phyloP scores from a whole-genome alignment of 2,888 invertebrate genomes.

The Dyspetes luteomarginatus region DNA sequence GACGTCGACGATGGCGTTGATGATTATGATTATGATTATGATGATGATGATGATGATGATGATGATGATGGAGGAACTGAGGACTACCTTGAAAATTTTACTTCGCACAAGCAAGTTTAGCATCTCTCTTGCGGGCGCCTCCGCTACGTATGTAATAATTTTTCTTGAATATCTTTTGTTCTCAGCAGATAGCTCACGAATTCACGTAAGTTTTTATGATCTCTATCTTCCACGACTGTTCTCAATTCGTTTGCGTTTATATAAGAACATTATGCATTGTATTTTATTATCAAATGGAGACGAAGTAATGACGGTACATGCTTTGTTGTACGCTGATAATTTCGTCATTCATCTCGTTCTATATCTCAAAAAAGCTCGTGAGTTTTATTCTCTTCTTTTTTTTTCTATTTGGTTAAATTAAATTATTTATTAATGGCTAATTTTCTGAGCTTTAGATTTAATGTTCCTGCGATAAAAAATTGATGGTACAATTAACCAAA shows the following conservation, averaged over 20 bases:
- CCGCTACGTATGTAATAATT: constrained; percentile 28
- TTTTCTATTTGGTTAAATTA: no score
- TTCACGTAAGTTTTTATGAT: neutral
- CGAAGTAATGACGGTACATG: constrained; percentile 15
- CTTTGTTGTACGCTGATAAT: constrained; percentile 14
- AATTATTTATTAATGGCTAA: no score
- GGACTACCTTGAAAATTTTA: constrained; percentile 57
- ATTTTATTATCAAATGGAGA: neutral
- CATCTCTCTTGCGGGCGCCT: constrained; percentile 10
- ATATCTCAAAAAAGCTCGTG: no score
- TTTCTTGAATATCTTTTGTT: constrained; percentile 41
- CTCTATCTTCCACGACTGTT: constrained; percentile 40
- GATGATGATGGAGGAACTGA: constrained; percentile 34
- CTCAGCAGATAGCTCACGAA: constrained; percentile 29
- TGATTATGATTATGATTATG: constrained; percentile 27
- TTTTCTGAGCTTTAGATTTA: no score
- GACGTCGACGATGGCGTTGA: constrained; percentile 8
- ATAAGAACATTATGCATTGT: neutral
- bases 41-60: constrained; percentile 35
- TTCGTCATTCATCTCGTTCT: constrained; percentile 31
- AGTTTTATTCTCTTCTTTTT: no score
- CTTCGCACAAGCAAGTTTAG: constrained; percentile 47
- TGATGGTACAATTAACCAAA: no score
- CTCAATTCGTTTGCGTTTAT: constrained; percentile 34
- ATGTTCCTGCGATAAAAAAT: no score